Evolutionary conservation across 2,113 vertebrate genomes (phyloP).

Genomic region (Eretmochelys imbricata): DNA sequence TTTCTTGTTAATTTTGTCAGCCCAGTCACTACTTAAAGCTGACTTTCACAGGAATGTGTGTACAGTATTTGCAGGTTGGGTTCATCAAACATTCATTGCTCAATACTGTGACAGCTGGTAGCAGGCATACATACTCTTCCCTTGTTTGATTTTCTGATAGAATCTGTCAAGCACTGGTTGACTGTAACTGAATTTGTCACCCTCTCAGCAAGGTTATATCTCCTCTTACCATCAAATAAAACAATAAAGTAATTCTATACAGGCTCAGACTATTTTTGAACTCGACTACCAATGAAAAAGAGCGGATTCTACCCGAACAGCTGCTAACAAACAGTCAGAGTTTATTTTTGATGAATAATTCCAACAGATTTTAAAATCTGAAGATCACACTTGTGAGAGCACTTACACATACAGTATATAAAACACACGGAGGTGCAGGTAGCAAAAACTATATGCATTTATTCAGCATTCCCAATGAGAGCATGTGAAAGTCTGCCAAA

Average conservation of each 20-base stretch:
- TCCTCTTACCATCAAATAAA: conserved; percentile 71
- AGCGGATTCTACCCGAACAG: not conserved
- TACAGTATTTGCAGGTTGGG: conserved; percentile 77
- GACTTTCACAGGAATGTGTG: conserved; percentile 72
- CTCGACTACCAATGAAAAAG: conserved; percentile 37
- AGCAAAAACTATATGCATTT: not conserved
- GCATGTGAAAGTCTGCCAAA: not conserved
- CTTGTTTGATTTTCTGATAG: conserved; percentile 84
- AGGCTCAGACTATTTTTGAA: conserved; percentile 29
- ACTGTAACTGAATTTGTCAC: conserved; percentile 79
- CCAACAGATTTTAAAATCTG: conserved; percentile 3
- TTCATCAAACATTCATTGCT: conserved; percentile 84
- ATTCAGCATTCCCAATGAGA: not conserved
- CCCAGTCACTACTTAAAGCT: conserved; percentile 71
- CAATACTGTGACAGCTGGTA: conserved; percentile 81
- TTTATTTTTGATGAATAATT: conserved; percentile 4
- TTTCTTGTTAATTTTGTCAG: conserved; percentile 78
- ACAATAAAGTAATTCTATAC: conserved; percentile 52
- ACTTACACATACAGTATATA: not conserved
- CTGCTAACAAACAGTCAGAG: not conserved
- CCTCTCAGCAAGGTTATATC: conserved; percentile 73
- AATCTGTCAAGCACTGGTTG: conserved; percentile 78
- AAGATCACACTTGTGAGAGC: not conserved
- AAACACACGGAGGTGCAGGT: not conserved
- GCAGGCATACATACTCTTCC: conserved; percentile 50